These are phyloP conservation scores for Drosophila prosaltans DNA, from an alignment of 1,140 invertebrate genomes.

Conservation along the genomic window DNA sequence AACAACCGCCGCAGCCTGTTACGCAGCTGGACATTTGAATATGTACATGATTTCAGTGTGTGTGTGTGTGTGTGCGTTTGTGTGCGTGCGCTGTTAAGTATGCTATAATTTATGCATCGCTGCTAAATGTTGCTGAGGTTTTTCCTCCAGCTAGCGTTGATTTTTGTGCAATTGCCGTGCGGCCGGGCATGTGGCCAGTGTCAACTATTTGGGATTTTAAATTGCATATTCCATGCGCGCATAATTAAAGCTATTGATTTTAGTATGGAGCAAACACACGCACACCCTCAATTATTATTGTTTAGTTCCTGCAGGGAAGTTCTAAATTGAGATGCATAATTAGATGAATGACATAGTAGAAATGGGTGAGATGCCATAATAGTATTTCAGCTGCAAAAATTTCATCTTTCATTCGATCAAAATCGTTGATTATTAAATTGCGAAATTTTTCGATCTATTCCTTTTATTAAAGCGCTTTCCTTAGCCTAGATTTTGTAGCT, in stretches of 20 bases:
- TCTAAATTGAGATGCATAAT: constrained; percentile 8
- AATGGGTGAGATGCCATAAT: background rate
- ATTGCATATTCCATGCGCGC: constrained; percentile 70
- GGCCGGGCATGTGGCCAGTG: constrained; percentile 39
- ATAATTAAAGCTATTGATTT: constrained; percentile 71
- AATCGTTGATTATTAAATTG: too few species aligned
- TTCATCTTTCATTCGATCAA: background rate
- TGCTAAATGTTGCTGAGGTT: constrained; percentile 77
- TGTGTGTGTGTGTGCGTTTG: constrained; percentile 10
- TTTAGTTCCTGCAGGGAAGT: background rate
- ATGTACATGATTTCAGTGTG: background rate
- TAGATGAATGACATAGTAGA: background rate
- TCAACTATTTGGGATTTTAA: constrained; percentile 66
- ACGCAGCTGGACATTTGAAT: constrained; percentile 46
- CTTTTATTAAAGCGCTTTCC: too few species aligned
- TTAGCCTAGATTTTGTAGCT: background rate
- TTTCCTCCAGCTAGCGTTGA: constrained; percentile 51
- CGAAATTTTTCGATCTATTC: too few species aligned
- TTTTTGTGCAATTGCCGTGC: constrained; percentile 61
- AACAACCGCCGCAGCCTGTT: constrained; percentile 65
- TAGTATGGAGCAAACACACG: constrained; percentile 28
- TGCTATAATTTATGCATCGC: constrained; percentile 76
- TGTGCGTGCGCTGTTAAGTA: constrained; percentile 65
- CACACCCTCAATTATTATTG: background rate
- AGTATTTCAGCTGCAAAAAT: background rate